Evolutionary conservation across 2,888 invertebrate genomes (phyloP).

Genomic region (Eledona agricola): DNA sequence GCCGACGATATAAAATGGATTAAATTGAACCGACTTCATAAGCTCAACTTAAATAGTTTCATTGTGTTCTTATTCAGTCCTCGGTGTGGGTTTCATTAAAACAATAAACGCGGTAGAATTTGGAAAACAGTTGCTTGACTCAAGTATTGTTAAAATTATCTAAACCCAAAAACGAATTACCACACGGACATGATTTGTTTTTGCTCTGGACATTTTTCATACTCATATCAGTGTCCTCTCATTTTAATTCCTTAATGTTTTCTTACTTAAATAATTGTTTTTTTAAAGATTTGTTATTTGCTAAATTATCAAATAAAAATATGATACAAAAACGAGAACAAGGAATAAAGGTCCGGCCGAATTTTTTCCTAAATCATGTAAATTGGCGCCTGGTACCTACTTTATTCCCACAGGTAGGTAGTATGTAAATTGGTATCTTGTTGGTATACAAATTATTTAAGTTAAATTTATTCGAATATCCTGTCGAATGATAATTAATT

Average conservation of each 20-base stretch:
- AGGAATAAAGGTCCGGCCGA: constrained; percentile 15
- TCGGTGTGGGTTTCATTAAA: constrained; percentile 22
- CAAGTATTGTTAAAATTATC: too few relatives aligned
- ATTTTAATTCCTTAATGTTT: too few relatives aligned
- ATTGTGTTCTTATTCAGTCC: constrained; percentile 17
- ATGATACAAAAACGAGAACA: too few relatives aligned
- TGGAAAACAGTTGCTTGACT: too few relatives aligned
- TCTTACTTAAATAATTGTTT: too few relatives aligned
- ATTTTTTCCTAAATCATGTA: constrained; percentile 28
- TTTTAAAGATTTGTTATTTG: too few relatives aligned
- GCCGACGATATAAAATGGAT: constrained; percentile 14
- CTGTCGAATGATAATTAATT: constrained; percentile 38
- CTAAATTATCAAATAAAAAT: too few relatives aligned
- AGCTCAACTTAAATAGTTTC: constrained; percentile 28
- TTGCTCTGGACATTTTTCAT: too few relatives aligned
- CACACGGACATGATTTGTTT: too few relatives aligned
- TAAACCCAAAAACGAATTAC: too few relatives aligned
- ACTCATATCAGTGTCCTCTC: too few relatives aligned
- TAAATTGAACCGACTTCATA: constrained; percentile 23
- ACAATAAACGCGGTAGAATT: constrained; percentile 22
- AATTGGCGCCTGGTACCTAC: constrained; percentile 12
- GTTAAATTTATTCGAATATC: constrained; percentile 37
- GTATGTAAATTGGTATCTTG: constrained; percentile 35
- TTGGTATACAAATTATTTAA: constrained; percentile 37
- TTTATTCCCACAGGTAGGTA: constrained; percentile 28